Evolutionary conservation across 2,888 invertebrate species (phyloP), one percentile per base, ranked within the genome.

Genomic region (Phrixothrix hirtus): DNA sequence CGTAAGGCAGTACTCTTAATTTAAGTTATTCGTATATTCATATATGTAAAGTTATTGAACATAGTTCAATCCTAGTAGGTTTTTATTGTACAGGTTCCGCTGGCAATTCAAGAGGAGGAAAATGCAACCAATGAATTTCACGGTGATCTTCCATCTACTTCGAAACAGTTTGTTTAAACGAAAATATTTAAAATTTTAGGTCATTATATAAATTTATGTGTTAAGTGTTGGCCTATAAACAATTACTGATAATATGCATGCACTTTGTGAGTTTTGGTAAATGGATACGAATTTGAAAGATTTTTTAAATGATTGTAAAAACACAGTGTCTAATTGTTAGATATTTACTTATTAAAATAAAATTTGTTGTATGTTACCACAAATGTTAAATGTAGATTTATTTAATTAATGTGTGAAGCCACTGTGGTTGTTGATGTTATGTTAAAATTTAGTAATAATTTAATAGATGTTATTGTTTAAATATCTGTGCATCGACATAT

Each of bases 71-170:
- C 36, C 17, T 17, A 21, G 47, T 44, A 41, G 42, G 15, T 42
- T 32, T 34, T 48, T 39, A 37, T 44, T 32, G n/a, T 51, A 10
- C 46, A 77, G 76, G 72, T 74, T 55, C 75, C 76, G 41, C 58
- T 76, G 59, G 75, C 76, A 25, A 69, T 70, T 47, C 72, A 74
- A 61, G 76, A 76, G 62, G 73, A 74, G 50, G 75, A 75, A 31
- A 66, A 48, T 34, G 48, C 62, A 45, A 69, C 74, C 11, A 69
- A 68, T 38, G 73, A 72, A 63, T 75, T 76, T 60, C 72, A 73
- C 47, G 75, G 75, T 55, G 76, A 75, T 44, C 60, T 75, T 44
- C 76, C 76, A 36, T 75, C 75, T 13, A 76, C 76, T 48, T 76
- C 76, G 2, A 76, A 74, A 66, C 75, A 76, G 60, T 75, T 65